Evolutionary conservation across 2,888 invertebrate genomes (phyloP), one percentile per base, ranked within the genome.

Genomic region (Drosophila hamatofila): DNA sequence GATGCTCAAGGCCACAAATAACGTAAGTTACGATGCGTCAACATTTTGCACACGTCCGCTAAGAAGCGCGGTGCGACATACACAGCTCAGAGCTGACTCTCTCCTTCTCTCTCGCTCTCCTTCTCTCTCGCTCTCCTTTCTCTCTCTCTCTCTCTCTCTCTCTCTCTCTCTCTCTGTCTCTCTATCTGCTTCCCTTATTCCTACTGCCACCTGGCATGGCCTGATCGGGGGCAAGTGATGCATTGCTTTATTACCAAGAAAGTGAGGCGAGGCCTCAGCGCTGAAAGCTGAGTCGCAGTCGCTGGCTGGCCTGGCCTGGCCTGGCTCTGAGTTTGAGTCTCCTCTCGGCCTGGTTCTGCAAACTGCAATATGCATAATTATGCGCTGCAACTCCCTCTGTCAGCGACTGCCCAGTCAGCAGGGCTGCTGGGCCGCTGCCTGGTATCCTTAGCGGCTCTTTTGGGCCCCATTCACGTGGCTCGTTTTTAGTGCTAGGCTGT

Each of bases 301-400:
- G 1, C 39, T 0, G 23, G 5, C 37, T 14, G n/a, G n/a, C n/a
- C n/a, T n/a, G n/a, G n/a, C n/a, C 37, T 42, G 30, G 30, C 16
- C 42, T 44, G 21, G 2, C 41, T 23, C 37, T 11, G 44, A 18
- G 18, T 7, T 33, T 55, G 35, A 4, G 30, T 33, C 35, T 25
- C 48, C 48, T 33, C 35, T 41, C 35, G 48, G 58, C 39, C 48
- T 60, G 42, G n/a, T 14, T 41, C 27, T 30, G 27, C 37, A 27
- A 49, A 65, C 78, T 65, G 64, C 72, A 61, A 57, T 76, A 80
- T 83, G 85, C 90, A 90, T 90, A 91, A 90, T 90, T 90, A 90
- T 91, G 88, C 90, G 72, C 80, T 80, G 90, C 77, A 89, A 91
- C 91, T 91, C 90, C 90, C 87, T 87, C 88, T 90, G 91, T 91